Conservation (phyloP, 1,140 invertebrate genomes). For the Drosophila nigromelanica region DNA sequence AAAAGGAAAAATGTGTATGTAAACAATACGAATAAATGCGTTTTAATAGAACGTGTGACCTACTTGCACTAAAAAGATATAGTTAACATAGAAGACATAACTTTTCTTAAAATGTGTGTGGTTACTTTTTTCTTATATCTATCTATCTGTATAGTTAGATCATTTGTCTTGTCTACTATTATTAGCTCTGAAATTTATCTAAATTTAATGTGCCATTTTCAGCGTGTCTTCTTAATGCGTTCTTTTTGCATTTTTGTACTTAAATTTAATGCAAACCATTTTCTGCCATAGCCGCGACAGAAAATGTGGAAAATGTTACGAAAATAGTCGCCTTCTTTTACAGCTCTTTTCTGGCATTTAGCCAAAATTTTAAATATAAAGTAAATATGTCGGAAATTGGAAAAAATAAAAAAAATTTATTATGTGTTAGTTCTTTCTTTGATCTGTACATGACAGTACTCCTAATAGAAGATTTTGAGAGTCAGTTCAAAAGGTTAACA, state of each 20-base stretch:
- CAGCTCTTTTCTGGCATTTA: conserved; percentile 7
- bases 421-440: conserved; percentile 2
- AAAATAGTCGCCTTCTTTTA: conserved; percentile 29
- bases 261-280: conserved; percentile 25
- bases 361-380: conserved; percentile 37
- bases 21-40: not conserved
- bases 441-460: not conserved
- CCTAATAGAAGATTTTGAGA: not conserved
- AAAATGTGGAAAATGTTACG: conserved; percentile 46
- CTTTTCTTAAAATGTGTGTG: too few relatives aligned
- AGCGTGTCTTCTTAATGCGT: not conserved
- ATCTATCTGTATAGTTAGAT: not conserved
- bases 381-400: conserved; percentile 27
- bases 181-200: conserved; percentile 3
- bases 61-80: too few relatives aligned
- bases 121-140: too few relatives aligned
- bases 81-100: not conserved
- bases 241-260: conserved; percentile 17
- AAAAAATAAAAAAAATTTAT: not conserved
- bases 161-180: not conserved
- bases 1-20: not conserved
- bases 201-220: conserved; percentile 31
- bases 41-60: not conserved
- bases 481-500: conserved; percentile 11
- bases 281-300: not conserved